A percentile compares a stretch with the other conserved stretches of the same genome.
Evolutionary conservation across 2,888 invertebrate species (phyloP).

Genomic region (Drosophila maculinotata): DNA sequence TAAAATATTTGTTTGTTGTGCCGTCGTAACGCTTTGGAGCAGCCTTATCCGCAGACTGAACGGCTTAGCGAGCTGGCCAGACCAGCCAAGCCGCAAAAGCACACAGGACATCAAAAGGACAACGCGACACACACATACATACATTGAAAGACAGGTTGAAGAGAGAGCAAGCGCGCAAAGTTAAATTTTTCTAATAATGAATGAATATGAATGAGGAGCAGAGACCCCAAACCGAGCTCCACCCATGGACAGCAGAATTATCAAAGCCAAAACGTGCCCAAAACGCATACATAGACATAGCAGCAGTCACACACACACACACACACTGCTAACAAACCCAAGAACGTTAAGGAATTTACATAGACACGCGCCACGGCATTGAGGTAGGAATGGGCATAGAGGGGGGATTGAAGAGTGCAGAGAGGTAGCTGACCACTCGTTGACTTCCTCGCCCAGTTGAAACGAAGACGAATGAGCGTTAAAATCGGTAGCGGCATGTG

Average conservation of each 20-base stretch:
- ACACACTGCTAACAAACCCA: constrained; percentile 9
- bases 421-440: constrained; percentile 47
- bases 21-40: constrained; percentile 72
- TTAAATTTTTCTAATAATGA: constrained; percentile 82
- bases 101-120: constrained; percentile 66
- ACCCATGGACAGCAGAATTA: constrained; percentile 57
- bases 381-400: constrained; percentile 30
- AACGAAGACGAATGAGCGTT: constrained; percentile 82
- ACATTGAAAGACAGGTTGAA: constrained; percentile 26
- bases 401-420: background rate
- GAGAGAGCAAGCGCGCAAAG: constrained; percentile 43
- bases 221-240: constrained; percentile 47
- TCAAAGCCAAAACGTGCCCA: constrained; percentile 80
- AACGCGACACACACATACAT: constrained; percentile 43
- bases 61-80: constrained; percentile 66
- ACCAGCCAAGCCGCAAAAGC: constrained; percentile 62
- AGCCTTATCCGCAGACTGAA: constrained; percentile 84
- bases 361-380: constrained; percentile 54
- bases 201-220: constrained; percentile 81
- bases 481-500: constrained; percentile 77
- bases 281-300: constrained; percentile 49
- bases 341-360: constrained; percentile 70
- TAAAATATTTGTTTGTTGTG: constrained; percentile 29
- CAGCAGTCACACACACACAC: constrained; percentile 14
- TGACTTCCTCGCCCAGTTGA: constrained; percentile 76